Evolutionary conservation across 2,113 vertebrate genomes (phyloP), one percentile per base, ranked within the genome.

Genomic region (Megaceryle torquata): DNA sequence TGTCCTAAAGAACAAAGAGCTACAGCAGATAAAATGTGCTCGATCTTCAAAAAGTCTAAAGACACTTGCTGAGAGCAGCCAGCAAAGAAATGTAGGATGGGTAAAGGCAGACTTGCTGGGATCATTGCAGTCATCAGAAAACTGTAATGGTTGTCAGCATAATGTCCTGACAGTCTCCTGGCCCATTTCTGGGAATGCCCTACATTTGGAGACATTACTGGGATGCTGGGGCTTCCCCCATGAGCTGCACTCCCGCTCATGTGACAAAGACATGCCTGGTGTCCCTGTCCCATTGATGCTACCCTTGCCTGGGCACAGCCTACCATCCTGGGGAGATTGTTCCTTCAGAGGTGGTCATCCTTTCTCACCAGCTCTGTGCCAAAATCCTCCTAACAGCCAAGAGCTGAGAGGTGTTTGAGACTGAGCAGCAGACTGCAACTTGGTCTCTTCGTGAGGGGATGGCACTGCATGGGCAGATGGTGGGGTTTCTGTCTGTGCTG

Each of bases 231-330:
- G 10, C 53, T 82, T 80, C 46, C 21, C 26, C 14, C 15, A 2
- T 25, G 29, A 71, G n/a, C 51, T 15, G 2, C 39, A 4, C 4
- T 82, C 5, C 35, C 21, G 31, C 29, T 24, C 11, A 44, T 1
- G 3, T 37, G 64, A 53, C 63, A 63, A n/a, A 88, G 41, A 6
- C 2, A 0, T 61, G 8, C 12, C n/a, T 94, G 56, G 13, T 70
- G 63, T 70, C 31, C 44, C 25, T 51, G n/a, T 2, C 1, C 1
- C 19, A 16, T 3, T 18, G 5, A 10, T 0, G 0, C 31, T 37
- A 6, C 43, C 46, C 21, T 83, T 54, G 13, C 71, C 51, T 74
- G 76, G 21, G 14, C 17, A 15, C 25, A 65, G 70, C 26, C 13
- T 33, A 28, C 16, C 26, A 10, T 82, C 50, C 31, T 25, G 28